Percentiles rank a stretch among this genome's conserved stretches.
phyloP scores from a whole-genome alignment of 2,113 vertebrate species.

The Barnardius zonarius region DNA sequence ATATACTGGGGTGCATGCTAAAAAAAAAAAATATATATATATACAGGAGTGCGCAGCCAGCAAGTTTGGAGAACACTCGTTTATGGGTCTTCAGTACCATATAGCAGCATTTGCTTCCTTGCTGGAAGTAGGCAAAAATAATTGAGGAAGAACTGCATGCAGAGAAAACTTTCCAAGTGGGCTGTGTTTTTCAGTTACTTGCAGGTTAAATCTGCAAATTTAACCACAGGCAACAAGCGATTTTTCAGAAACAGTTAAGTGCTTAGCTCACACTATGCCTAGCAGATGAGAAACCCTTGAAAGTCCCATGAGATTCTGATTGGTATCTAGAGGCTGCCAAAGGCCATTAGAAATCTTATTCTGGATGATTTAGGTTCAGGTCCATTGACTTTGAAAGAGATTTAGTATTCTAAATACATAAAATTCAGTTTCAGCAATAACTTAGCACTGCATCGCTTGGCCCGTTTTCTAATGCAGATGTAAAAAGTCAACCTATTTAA shows the following conservation, averaged over 20 bases:
- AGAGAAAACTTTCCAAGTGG: neutral
- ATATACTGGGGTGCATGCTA: rapidly evolving
- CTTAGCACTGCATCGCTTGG: neutral
- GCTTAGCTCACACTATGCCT: neutral
- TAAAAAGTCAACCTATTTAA: neutral
- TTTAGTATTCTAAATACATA: conserved; percentile 21
- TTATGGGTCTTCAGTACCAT: neutral
- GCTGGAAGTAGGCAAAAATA: neutral
- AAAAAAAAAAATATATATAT: neutral
- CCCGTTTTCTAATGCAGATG: neutral
- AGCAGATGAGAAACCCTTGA: neutral
- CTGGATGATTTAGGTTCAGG: conserved; percentile 2
- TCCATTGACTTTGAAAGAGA: neutral
- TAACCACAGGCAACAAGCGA: neutral
- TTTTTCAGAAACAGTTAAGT: neutral
- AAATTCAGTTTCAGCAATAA: conserved; percentile 3
- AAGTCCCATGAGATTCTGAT: neutral
- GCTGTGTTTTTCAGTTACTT: neutral
- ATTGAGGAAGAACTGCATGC: neutral
- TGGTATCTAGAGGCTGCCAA: conserved; percentile 3
- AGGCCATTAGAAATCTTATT: neutral
- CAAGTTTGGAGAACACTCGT: neutral
- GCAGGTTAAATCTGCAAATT: neutral
- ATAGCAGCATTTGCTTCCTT: neutral
- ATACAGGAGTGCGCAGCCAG: neutral